These are phyloP conservation scores for Naso thynnoides DNA, from an alignment of 2,797 vertebrate genomes.

Conservation along the genomic window DNA sequence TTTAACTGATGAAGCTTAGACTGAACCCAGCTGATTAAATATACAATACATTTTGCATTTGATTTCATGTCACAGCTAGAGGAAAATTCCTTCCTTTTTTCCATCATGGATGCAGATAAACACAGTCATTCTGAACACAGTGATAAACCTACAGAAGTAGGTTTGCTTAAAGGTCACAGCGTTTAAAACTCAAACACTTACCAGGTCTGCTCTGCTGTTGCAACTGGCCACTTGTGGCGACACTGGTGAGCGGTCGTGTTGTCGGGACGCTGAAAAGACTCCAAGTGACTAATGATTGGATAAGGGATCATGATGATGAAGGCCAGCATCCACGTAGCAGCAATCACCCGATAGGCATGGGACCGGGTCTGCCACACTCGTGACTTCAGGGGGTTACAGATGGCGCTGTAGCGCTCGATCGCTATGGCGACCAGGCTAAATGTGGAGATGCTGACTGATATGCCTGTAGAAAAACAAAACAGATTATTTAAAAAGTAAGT, in stretches of 20 bases:
- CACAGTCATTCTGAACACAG: too few species aligned
- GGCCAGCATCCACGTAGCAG: conserved; percentile 91
- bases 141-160: too few species aligned
- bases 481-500: conserved; percentile 17
- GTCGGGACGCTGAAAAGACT: conserved; percentile 59
- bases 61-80: background rate
- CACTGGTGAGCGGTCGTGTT: conserved; percentile 84
- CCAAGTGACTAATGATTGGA: conserved; percentile 88
- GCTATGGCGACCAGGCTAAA: conserved; percentile 97
- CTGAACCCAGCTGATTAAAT: background rate
- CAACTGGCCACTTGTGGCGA: conserved; percentile 88
- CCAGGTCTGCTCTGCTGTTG: conserved; percentile 88
- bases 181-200: conserved; percentile 71
- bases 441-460: conserved; percentile 96
- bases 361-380: conserved; percentile 96
- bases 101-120: too few species aligned
- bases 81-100: background rate
- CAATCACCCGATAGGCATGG: conserved; percentile 94
- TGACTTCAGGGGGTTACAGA: conserved; percentile 95
- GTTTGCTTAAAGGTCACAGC: background rate
- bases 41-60: background rate
- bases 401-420: conserved; percentile 96
- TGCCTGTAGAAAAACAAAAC: conserved; percentile 81
- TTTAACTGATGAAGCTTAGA: background rate
- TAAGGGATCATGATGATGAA: conserved; percentile 95